Percentiles rank a stretch among this genome's conserved stretches.
Conservation (phyloP, 2,888 invertebrate genomes). For the Pediacus dermestoides region DNA sequence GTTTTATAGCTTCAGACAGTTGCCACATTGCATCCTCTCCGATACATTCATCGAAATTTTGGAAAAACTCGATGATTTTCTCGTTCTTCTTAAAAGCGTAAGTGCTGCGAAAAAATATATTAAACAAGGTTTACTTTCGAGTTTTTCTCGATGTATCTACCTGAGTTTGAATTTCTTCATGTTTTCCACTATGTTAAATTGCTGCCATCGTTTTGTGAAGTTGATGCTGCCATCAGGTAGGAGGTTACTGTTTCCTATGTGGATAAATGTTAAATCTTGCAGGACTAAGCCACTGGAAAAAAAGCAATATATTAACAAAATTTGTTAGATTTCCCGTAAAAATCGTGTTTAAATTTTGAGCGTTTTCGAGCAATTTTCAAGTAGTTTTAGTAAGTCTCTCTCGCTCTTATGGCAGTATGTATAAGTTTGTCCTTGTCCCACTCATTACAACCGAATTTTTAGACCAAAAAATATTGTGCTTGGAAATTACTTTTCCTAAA, state of each 20-base stretch:
- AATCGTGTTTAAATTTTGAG: neutral
- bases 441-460: too few species aligned
- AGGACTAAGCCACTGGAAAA: conserved; percentile 85
- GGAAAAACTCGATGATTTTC: conserved; percentile 90
- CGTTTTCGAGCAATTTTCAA: too few species aligned
- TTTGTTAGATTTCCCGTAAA: neutral
- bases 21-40: conserved; percentile 99
- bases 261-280: conserved; percentile 98
- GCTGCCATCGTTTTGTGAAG: conserved; percentile 98
- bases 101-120: conserved; percentile 59
- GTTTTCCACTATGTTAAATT: conserved; percentile 96
- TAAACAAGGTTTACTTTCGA: conserved; percentile 4
- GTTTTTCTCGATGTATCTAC: too few species aligned
- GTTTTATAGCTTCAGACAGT: conserved; percentile 95
- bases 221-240: conserved; percentile 84
- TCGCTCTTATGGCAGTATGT: too few species aligned
- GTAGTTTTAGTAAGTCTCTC: too few species aligned
- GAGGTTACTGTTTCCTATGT: conserved; percentile 93
- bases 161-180: conserved; percentile 97
- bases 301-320: conserved; percentile 7
- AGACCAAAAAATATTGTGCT: too few species aligned
- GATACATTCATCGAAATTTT: conserved; percentile 92
- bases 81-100: conserved; percentile 93
- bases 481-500: too few species aligned
- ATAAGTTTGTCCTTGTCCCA: too few species aligned